Evolutionary conservation across 2,113 vertebrate genomes (phyloP), one percentile per base, ranked within the genome.

Genomic region (Ptilonorhynchus violaceus): DNA sequence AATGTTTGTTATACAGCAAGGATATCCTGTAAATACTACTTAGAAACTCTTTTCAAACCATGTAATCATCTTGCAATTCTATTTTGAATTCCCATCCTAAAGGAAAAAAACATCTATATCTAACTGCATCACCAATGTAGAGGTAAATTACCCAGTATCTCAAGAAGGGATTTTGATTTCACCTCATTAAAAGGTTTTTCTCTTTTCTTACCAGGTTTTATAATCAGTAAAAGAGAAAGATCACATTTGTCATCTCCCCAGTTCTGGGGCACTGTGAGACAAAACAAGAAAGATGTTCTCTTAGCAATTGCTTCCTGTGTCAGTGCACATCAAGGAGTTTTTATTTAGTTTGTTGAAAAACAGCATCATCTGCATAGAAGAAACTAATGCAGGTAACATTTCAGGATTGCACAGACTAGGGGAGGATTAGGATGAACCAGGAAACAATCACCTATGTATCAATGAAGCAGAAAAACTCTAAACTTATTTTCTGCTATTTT

Each of bases 141-240:
- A 93, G 53, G 44, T 94, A 76, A 50, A 55, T 94, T 87, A 95
- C 76, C 44, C 66, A 81, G 68, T 75, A 87, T 63, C 81, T 97
- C 49, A 52, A 87, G 84, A 72, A 93, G 63, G 75, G 93, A 62
- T 96, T 95, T 79, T 83, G 91, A 73, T 95, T 96, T 97, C 88
- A 92, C 83, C 93, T 89, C 78, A 70, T 93, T 89, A 96, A 96
- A 96, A 97, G 91, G 79, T 92, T 97, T 96, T 96, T 88, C 81
- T 97, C 86, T 96, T 88, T 96, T 96, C 88, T 96, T 97, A 97
- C 97, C 96, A 93, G 88, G 75, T 88, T 98, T 98, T 98, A 96
- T 96, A 98, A 98, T 98, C 97, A 96, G 97, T 98, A 98, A 98
- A 97, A 95, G 91, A 98, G 95, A 97, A 91, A 96, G 96, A 98